These are phyloP conservation scores for Trissolcus brochymenae DNA, from an alignment of 2,888 invertebrate species.

Conservation along the genomic window DNA sequence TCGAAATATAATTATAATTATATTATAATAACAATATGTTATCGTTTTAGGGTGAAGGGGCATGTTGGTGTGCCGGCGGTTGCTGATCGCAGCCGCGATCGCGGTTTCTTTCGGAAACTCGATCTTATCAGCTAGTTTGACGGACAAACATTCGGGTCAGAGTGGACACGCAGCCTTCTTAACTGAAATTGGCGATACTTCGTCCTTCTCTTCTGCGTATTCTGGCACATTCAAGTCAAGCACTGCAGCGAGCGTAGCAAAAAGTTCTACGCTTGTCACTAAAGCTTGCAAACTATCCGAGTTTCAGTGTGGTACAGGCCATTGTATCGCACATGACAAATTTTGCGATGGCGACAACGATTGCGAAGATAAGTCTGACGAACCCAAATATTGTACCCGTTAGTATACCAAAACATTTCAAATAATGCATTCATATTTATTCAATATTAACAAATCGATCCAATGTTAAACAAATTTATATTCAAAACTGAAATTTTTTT, in stretches of 20 bases:
- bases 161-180: slow-evolving; percentile 61
- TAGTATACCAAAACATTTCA: slow-evolving; percentile 75
- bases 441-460: no score
- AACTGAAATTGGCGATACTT: slow-evolving; percentile 58
- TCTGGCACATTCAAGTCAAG: slow-evolving; percentile 21
- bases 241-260: slow-evolving; percentile 24
- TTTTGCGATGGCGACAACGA: slow-evolving; percentile 88
- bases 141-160: slow-evolving; percentile 60
- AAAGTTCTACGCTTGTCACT: slow-evolving; percentile 28
- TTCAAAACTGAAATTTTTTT: no score
- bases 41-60: slow-evolving; percentile 64
- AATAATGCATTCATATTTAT: not conserved
- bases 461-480: no score
- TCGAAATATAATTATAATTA: no score
- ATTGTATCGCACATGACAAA: slow-evolving; percentile 84
- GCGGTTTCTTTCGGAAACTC: slow-evolving; percentile 69
- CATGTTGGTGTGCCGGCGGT: slow-evolving; percentile 75
- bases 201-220: slow-evolving; percentile 33
- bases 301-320: slow-evolving; percentile 74
- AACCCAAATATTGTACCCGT: slow-evolving; percentile 86
- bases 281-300: slow-evolving; percentile 77
- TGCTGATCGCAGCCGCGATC: slow-evolving; percentile 75
- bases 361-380: slow-evolving; percentile 88
- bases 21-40: no score
- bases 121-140: slow-evolving; percentile 61